A percentile compares a stretch with the other conserved stretches of the same genome.
Evolutionary conservation across 2,113 vertebrate genomes (phyloP).

Genomic region (Thamnophis sirtalis): DNA sequence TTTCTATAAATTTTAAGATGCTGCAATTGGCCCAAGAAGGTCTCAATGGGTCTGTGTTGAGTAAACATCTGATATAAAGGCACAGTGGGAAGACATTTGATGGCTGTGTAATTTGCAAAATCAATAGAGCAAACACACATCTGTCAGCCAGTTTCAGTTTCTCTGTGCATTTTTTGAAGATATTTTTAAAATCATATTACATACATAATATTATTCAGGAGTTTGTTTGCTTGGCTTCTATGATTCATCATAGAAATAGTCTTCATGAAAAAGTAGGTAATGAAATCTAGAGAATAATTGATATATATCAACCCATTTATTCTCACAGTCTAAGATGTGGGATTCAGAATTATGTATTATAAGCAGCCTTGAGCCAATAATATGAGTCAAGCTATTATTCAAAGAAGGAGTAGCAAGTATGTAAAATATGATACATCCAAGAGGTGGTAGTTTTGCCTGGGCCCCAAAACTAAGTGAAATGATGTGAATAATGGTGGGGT

Average conservation of each 20-base stretch:
- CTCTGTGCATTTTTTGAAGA: not conserved
- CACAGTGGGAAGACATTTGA: not conserved
- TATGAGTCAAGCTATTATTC: not conserved
- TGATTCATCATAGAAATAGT: not conserved
- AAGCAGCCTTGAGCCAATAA: not conserved
- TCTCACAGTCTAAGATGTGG: not conserved
- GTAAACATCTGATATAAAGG: not conserved
- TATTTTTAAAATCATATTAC: not conserved
- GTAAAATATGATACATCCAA: not conserved
- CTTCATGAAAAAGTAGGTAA: not conserved
- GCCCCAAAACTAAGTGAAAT: not conserved
- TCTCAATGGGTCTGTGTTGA: not conserved
- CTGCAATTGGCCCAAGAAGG: not conserved
- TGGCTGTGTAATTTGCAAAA: not conserved
- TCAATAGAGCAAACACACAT: not conserved
- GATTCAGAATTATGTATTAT: not conserved
- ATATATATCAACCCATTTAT: not conserved
- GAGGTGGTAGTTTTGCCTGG: not conserved
- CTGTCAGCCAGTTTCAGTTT: not conserved
- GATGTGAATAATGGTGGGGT: not conserved
- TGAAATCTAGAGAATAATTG: not conserved
- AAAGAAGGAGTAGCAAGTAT: not conserved
- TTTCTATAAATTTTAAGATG: not conserved
- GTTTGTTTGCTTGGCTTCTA: not conserved
- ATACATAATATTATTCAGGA: not conserved